phyloP scores from a whole-genome alignment of 2,797 vertebrate genomes.

The Tenualosa ilisha region DNA sequence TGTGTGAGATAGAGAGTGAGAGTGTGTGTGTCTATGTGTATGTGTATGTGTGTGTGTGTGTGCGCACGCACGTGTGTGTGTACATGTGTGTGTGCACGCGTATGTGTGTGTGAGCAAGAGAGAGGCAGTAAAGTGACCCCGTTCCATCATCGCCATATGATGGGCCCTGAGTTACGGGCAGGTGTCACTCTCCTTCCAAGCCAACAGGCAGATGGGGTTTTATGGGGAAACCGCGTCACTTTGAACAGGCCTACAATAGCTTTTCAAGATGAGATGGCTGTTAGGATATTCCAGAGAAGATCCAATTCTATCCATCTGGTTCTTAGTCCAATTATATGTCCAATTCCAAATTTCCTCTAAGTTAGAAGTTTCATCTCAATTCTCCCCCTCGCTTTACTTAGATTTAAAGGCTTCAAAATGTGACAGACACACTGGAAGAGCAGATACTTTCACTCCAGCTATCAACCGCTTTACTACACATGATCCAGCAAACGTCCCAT shows the following conservation, averaged over 20 bases:
- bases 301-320: conserved; percentile 23
- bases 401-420: too few species aligned
- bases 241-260: conserved; percentile 39
- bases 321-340: conserved; percentile 28
- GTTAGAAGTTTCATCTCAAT: neutral
- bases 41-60: neutral
- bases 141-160: conserved; percentile 29
- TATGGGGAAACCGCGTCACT: conserved; percentile 33
- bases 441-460: too few species aligned
- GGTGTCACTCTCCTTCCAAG: conserved; percentile 43
- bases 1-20: neutral
- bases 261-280: conserved; percentile 40
- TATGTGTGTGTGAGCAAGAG: neutral
- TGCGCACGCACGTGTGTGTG: neutral
- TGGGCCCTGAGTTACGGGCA: conserved; percentile 37
- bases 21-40: neutral
- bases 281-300: conserved; percentile 39
- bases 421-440: too few species aligned
- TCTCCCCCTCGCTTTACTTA: neutral
- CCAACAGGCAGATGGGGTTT: conserved; percentile 46
- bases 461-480: too few species aligned
- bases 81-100: neutral
- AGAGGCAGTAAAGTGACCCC: conserved; percentile 32
- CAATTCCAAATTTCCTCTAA: neutral
- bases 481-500: too few species aligned